phyloP scores from a whole-genome alignment of 2,888 invertebrate species.

The Nebria salina region DNA sequence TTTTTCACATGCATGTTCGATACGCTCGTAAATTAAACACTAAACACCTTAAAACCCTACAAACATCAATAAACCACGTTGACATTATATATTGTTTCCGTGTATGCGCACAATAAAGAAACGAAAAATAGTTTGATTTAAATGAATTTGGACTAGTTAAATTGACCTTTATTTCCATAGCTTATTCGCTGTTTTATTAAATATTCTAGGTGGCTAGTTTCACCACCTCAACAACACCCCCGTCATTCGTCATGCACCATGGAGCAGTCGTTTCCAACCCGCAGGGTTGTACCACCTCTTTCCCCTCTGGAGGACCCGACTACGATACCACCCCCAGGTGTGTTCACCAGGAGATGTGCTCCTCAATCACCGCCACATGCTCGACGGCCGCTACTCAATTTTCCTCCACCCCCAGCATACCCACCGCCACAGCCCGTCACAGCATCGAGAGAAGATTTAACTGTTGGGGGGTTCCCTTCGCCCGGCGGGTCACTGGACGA shows the following conservation, averaged over 20 bases:
- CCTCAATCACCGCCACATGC: constrained; percentile 52
- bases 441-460: constrained; percentile 21
- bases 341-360: constrained; percentile 35
- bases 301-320: constrained; percentile 45
- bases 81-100: not conserved
- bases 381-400: constrained; percentile 70
- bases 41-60: too few species aligned
- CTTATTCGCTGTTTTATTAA: too few species aligned
- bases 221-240: constrained; percentile 51
- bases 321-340: constrained; percentile 27
- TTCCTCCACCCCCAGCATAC: constrained; percentile 79
- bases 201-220: constrained; percentile 55
- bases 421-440: constrained; percentile 65
- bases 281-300: constrained; percentile 38
- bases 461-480: constrained; percentile 56
- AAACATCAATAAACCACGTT: not conserved
- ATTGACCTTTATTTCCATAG: not conserved
- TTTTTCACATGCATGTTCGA: too few species aligned
- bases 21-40: too few species aligned
- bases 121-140: not conserved
- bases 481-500: constrained; percentile 52
- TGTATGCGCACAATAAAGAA: not conserved
- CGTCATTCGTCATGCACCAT: constrained; percentile 56
- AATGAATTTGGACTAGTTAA: not conserved
- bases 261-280: constrained; percentile 53